Percentiles rank a stretch among this genome's conserved stretches.
Evolutionary conservation across 37 sponge, comb jelly and placozoan species (phyloP).

Genomic region (Trichoplax adhaerens): DNA sequence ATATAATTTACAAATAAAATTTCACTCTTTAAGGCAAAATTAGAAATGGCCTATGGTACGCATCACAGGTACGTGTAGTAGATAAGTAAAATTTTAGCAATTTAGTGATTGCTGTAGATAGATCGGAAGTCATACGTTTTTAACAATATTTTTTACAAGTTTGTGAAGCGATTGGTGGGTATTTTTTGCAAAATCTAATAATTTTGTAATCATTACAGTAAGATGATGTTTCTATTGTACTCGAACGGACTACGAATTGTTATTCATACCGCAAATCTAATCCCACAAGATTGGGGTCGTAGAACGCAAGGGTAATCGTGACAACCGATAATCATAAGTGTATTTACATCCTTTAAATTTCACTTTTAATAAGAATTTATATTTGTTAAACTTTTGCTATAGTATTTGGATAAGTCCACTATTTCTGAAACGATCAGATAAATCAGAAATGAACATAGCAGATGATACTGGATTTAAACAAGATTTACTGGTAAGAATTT

Average conservation of each 20-base stretch:
- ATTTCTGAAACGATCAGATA: slow-evolving; percentile 15
- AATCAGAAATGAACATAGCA: background rate
- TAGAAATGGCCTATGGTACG: slow-evolving; percentile 38
- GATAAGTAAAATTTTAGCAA: background rate
- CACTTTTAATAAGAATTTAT: too few species aligned
- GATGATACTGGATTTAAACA: slow-evolving; percentile 16
- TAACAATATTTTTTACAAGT: too few species aligned
- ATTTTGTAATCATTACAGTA: slow-evolving; percentile 39
- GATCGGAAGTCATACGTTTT: too few species aligned
- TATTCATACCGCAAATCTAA: slow-evolving; percentile 84
- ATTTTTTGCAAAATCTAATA: slow-evolving; percentile 2
- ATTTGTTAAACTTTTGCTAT: background rate
- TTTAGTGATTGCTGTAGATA: background rate
- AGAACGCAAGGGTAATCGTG: slow-evolving; percentile 44
- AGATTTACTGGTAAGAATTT: slow-evolving; percentile 31
- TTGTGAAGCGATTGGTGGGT: background rate
- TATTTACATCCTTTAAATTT: too few species aligned
- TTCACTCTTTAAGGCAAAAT: slow-evolving; percentile 22
- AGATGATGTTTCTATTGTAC: slow-evolving; percentile 78
- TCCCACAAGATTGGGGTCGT: slow-evolving; percentile 63
- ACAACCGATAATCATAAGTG: too few species aligned
- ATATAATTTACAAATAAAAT: background rate
- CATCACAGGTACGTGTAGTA: slow-evolving; percentile 38
- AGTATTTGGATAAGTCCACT: slow-evolving; percentile 81
- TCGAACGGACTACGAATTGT: slow-evolving; percentile 65